Evolutionary conservation across 2,797 vertebrate genomes (phyloP), one percentile per base, ranked within the genome.

Genomic region (Parambassis ranga): DNA sequence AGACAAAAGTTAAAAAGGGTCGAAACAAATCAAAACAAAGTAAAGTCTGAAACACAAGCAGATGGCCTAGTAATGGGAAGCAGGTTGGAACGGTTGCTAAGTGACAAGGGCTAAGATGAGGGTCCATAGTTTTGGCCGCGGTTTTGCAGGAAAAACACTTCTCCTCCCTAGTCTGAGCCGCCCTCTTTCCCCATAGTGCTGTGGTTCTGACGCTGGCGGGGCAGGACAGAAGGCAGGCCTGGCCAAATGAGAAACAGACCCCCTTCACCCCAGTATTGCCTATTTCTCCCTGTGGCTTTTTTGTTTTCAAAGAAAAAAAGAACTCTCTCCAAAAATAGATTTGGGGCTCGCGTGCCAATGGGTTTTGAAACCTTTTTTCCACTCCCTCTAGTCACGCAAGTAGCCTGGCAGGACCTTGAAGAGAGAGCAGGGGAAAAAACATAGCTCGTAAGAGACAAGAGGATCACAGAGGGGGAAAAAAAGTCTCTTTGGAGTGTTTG

Each of bases 191-290:
- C 72, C 71, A 61, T 66, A 83, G 77, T 43, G 74, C 90, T 87
- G 87, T 82, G 89, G 89, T 88, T 90, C 77, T 87, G 75, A 88
- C 82, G 84, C 84, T 90, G 89, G 90, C 87, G 82, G 83, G 71
- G 83, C 78, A 87, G 85, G 81, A 85, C 86, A 88, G 89, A 82
- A 90, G 89, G 83, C 87, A 86, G 88, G 87, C 85, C 87, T 14
- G 74, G 63, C 87, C 85, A 94, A 94, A 94, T 93, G 90, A 93
- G 89, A 94, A 94, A 90, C 93, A 94, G 92, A 92, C 90, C 88
- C 84, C 86, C 83, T 90, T 91, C 85, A 87, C 88, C 89, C 90
- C 75, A 79, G 83, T 85, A 85, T 90, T 91, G 90, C 88, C 88
- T 89, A 87, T 90, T 91, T 90, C 82, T 89, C 87, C 87, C 84